Base-by-base conservation (phyloP, 2,113 vertebrate genomes). In the Callipepla squamata region DNA sequence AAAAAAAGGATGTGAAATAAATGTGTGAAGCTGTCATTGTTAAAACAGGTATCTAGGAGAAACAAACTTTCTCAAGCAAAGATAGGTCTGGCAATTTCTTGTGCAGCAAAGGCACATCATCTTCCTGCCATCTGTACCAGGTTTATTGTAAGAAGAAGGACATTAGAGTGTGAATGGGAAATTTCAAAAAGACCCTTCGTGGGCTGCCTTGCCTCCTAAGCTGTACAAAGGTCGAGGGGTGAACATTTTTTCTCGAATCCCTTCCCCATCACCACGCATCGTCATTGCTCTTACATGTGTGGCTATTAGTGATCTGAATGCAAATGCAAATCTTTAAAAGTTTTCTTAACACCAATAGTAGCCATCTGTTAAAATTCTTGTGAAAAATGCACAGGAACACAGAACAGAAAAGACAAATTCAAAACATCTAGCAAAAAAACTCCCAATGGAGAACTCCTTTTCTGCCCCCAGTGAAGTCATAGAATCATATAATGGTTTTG, bases 201-300 rank as follows among this genome's bases (percentile, higher is more conserved):
- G 21, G 78, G 13, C 32, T 88, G 4, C 3, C 7, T 7, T 75
- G 34, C 30, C 23, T 58, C 8, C 48, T 93, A 18, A 88, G 34
- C 32, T 55, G 21, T 1, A 3, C 1, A 32, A 80, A 18, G 3
- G 13, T 23, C 59, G 22, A 68, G 5, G 13, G 1, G 1, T 67
- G 28, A 6, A 2, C 3, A 47, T 28, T 77, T 74, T 78, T 57
- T 19, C 5, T 73, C 75, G 72, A 85, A 44, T 47, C 8, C 4
- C 5, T 72, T 68, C 11, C 22, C 26, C n/a, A n/a, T 3, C 5
- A 13, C 11, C 7, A 4, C 38, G 18, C 6, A 70, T 5, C 47
- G 59, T 47, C 6, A 19, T 9, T 58, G 13, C 40, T 65, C 88
- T 66, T 36, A 9, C 47, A 22, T 47, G 26, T 10, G 4, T 59